Percentiles rank a stretch among this genome's conserved stretches.
Evolutionary conservation across 2,797 vertebrate genomes (phyloP).

Genomic region (Botia kubotai): DNA sequence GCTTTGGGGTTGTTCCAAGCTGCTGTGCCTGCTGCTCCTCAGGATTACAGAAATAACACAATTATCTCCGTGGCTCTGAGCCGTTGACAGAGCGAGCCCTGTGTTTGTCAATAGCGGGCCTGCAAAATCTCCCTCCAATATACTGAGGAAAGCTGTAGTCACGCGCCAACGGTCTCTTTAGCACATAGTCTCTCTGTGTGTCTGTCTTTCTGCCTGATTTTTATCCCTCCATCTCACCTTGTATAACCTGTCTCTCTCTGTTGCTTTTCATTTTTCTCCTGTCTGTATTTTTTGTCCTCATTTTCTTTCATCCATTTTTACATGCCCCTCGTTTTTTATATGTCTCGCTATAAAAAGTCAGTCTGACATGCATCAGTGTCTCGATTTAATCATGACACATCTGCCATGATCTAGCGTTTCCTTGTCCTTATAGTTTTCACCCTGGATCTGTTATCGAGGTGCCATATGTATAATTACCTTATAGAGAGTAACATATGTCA

Average conservation of each 20-base stretch:
- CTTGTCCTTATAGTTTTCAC: constrained; percentile 35
- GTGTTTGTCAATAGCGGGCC: constrained; percentile 62
- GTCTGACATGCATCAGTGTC: constrained; percentile 34
- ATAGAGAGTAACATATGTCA: constrained; percentile 38
- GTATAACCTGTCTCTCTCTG: constrained; percentile 38
- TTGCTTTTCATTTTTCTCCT: neutral
- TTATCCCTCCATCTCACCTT: neutral
- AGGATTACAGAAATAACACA: constrained; percentile 66
- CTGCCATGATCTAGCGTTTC: constrained; percentile 41
- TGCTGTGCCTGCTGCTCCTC: constrained; percentile 60
- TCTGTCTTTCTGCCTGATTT: constrained; percentile 18
- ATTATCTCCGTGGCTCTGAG: constrained; percentile 65
- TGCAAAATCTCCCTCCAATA: constrained; percentile 30
- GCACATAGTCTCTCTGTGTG: constrained; percentile 1
- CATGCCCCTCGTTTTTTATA: neutral
- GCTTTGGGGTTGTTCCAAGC: constrained; percentile 61
- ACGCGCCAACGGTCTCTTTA: constrained; percentile 4
- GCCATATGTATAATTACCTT: constrained; percentile 44
- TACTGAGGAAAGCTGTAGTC: constrained; percentile 24
- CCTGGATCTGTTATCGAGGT: constrained; percentile 23
- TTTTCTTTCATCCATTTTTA: neutral
- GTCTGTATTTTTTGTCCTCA: neutral
- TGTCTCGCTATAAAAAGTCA: constrained; percentile 37
- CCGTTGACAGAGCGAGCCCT: constrained; percentile 63
- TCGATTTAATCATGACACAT: constrained; percentile 31